Base-by-base conservation (phyloP, 2,797 vertebrate species). In the Euphonia xanthogaster region DNA sequence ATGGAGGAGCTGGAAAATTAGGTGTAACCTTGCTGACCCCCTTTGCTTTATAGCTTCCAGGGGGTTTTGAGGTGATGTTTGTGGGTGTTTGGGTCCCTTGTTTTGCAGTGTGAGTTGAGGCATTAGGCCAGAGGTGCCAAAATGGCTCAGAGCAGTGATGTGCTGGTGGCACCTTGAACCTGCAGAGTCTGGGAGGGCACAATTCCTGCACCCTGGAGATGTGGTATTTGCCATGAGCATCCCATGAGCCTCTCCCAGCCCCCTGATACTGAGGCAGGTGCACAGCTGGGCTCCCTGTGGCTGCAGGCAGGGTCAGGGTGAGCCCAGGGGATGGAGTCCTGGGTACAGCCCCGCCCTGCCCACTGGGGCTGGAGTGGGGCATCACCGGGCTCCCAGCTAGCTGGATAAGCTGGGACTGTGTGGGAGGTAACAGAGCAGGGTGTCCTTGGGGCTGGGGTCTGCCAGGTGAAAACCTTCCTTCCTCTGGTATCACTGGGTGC, bases 401-500 rank as follows among this genome's bases (percentile, higher is more conserved):
- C 28, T 28, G 19, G 16, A 14, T 2, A 21, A 77, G 24, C 42
- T 2, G 10, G 45, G 67, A 12, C 42, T 24, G n/a, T 22, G 57
- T 7, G 10, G 42, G n/a, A 75, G 24, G 24, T 37, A 30, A 51
- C 7, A 9, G 14, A 37, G 47, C 7, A 71, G 42, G 20, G 20
- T 87, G 22, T 73, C 71, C 22, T 45, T 10, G 5, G 47, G 58
- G 48, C 37, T 89, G 58, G 30, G 31, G 2, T n/a, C 37, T 44
- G 37, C 39, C 8, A 5, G 35, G 31, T 70, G 30, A 37, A 31
- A 78, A 6, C 47, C 19, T 40, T 61, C 66, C 23, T 23, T 58
- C 42, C 45, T 10, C 6, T 3, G 30, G 9, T 14, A 13, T 18
- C 9, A 3, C 31, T 13, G 31, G 20, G 17, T 1, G 1, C 47